Conservation (phyloP, 2,888 invertebrate genomes). For the Amaurobius ferox region DNA sequence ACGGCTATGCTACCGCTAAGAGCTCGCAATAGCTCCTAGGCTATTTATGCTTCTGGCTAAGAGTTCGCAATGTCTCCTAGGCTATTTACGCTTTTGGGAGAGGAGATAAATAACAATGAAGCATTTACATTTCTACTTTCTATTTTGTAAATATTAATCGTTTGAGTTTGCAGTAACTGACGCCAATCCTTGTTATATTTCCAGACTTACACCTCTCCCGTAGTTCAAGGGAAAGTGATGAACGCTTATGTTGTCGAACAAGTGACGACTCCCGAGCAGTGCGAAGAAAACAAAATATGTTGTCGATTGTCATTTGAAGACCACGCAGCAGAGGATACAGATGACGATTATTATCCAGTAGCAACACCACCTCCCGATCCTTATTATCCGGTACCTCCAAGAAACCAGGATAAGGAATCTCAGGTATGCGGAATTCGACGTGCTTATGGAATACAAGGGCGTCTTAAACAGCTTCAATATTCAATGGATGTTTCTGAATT, state of each 20-base stretch:
- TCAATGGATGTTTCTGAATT: constrained; percentile 95
- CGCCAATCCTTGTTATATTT: too few species aligned
- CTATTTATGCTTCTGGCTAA: too few species aligned
- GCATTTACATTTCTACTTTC: too few species aligned
- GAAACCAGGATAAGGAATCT: background rate
- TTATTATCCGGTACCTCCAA: constrained; percentile 1
- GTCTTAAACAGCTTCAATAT: constrained; percentile 92
- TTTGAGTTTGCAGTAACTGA: too few species aligned
- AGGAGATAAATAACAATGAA: too few species aligned
- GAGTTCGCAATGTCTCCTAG: too few species aligned
- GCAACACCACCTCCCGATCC: constrained; percentile 34
- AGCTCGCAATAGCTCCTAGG: too few species aligned
- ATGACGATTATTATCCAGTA: constrained; percentile 43
- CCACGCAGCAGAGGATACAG: background rate
- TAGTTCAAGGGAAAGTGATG: constrained; percentile 19
- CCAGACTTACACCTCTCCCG: constrained; percentile 13
- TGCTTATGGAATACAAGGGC: constrained; percentile 91
- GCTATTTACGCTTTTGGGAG: too few species aligned
- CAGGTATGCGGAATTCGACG: constrained; percentile 86
- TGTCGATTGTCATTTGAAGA: constrained; percentile 35
- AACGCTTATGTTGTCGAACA: background rate
- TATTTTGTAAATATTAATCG: too few species aligned
- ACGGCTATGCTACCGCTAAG: too few species aligned
- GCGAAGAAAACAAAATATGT: constrained; percentile 42
- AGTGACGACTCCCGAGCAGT: background rate